Evolutionary conservation across 2,113 vertebrate genomes (phyloP).

Genomic region (Mystacornis crossleyi): DNA sequence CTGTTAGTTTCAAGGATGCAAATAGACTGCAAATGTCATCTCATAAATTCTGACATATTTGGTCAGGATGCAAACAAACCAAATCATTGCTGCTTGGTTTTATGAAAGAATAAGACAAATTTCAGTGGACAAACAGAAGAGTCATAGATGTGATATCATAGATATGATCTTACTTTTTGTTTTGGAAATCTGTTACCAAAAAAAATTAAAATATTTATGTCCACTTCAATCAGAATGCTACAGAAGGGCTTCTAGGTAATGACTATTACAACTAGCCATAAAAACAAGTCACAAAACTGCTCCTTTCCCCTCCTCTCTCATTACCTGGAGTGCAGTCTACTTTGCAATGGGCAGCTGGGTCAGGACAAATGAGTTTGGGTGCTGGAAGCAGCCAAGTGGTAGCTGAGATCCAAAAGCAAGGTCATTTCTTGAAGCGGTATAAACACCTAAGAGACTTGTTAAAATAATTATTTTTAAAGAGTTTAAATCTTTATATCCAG

Average conservation of each 20-base stretch:
- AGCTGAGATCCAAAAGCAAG: not conserved
- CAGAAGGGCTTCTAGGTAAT: not conserved
- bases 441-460: not conserved
- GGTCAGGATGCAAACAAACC: not conserved
- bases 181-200: not conserved
- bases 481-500: not conserved
- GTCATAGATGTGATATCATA: not conserved
- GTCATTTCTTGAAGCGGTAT: not conserved
- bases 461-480: not conserved
- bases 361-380: not conserved
- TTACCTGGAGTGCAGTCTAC: not conserved
- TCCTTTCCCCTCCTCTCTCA: not conserved
- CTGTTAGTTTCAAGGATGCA: not conserved
- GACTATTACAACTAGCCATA: not conserved
- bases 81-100: not conserved
- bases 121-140: not conserved
- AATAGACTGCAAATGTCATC: not conserved
- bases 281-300: not conserved
- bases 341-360: not conserved
- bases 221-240: not conserved
- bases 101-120: not conserved
- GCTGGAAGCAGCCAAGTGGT: not conserved
- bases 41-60: not conserved
- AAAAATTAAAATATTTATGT: not conserved
- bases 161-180: not conserved